These are phyloP conservation scores for Punctoribates punctum DNA, from an alignment of 2,888 invertebrate genomes.

Conservation along the genomic window DNA sequence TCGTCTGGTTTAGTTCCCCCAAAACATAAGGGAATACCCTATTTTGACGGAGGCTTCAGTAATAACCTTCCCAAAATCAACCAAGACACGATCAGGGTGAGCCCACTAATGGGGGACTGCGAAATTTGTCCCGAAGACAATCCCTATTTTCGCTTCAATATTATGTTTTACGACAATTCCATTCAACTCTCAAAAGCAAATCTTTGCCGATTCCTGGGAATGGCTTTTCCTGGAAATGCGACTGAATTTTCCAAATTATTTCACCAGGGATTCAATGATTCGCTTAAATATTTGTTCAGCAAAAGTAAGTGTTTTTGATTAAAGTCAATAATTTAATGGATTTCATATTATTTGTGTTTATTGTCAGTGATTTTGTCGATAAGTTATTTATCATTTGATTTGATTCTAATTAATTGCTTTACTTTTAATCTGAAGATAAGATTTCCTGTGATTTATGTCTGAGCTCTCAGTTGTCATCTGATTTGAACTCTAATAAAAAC, in stretches of 20 bases:
- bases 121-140: slow-evolving; percentile 56
- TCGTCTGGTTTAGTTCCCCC: slow-evolving; percentile 58
- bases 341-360: no score
- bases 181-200: no score
- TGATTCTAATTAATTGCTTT: no score
- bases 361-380: no score
- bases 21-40: slow-evolving; percentile 55
- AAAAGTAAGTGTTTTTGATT: no score
- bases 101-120: slow-evolving; percentile 59
- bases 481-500: no score
- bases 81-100: slow-evolving; percentile 57
- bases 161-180: slow-evolving; percentile 48
- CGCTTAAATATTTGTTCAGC: slow-evolving; percentile 36
- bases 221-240: slow-evolving; percentile 80
- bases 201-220: slow-evolving; percentile 42
- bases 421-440: no score
- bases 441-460: no score
- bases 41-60: slow-evolving; percentile 59
- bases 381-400: no score
- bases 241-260: slow-evolving; percentile 82
- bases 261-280: slow-evolving; percentile 69
- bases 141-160: slow-evolving; percentile 47
- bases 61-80: slow-evolving; percentile 57
- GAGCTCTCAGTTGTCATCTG: no score
- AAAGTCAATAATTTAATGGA: no score